Conservation (phyloP, 35 echinoderm and acorn worm genomes). For the Apostichopus japonicus region DNA sequence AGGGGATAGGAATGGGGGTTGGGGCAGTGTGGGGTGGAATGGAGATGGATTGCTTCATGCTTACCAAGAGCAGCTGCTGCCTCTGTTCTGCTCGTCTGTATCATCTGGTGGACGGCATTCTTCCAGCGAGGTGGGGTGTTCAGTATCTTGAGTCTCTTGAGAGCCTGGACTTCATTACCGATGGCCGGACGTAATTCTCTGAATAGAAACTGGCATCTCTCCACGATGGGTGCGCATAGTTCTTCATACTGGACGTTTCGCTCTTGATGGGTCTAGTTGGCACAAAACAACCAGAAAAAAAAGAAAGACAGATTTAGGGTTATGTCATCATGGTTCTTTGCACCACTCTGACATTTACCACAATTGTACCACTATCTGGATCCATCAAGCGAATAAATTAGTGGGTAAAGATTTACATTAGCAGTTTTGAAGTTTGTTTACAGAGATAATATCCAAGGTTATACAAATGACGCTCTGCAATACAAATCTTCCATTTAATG, state of each 20-base stretch:
- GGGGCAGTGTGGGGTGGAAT: too few species aligned
- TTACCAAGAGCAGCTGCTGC: conserved; percentile 51
- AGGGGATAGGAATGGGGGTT: too few species aligned
- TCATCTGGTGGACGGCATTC: conserved; percentile 85
- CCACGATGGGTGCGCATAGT: conserved; percentile 79
- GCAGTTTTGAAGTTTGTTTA: too few species aligned
- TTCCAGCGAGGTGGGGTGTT: conserved; percentile 94
- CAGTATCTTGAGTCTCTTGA: conserved; percentile 90
- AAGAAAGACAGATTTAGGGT: background rate
- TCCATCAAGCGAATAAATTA: too few species aligned
- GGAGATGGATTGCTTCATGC: background rate
- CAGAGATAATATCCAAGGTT: too few species aligned
- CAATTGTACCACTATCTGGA: background rate
- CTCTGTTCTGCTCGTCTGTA: conserved; percentile 69
- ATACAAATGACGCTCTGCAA: too few species aligned
- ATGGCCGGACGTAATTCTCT: conserved; percentile 94
- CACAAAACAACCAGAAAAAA: background rate
- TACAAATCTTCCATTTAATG: too few species aligned
- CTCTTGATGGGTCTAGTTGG: conserved; percentile 85
- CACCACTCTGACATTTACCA: background rate
- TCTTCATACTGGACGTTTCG: conserved; percentile 72
- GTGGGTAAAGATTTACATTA: too few species aligned
- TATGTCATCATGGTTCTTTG: too few species aligned
- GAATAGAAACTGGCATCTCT: conserved; percentile 87
- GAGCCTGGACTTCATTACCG: conserved; percentile 91